These are phyloP conservation scores for Chaenogobius annularis DNA, from an alignment of 2,113 vertebrate genomes.

Conservation along the genomic window DNA sequence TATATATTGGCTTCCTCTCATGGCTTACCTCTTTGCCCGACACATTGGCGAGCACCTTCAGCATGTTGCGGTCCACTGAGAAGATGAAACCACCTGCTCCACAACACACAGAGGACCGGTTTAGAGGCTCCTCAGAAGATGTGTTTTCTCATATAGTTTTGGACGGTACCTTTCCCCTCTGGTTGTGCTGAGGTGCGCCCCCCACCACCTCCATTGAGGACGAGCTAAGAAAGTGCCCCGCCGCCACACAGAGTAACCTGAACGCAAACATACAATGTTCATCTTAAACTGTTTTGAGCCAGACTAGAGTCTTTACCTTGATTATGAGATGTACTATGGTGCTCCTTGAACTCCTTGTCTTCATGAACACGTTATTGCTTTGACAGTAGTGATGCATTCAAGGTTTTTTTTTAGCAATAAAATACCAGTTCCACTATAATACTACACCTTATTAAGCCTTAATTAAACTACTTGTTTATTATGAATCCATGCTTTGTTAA, in stretches of 20 bases:
- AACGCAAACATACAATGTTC: background rate
- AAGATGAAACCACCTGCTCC: slow-evolving; percentile 86
- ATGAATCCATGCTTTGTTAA: no score
- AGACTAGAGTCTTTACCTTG: no score
- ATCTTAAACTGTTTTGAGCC: no score
- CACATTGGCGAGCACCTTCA: slow-evolving; percentile 79
- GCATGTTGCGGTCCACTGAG: slow-evolving; percentile 57
- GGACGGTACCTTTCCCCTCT: slow-evolving; percentile 90
- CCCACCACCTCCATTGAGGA: slow-evolving; percentile 84
- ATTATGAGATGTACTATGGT: no score
- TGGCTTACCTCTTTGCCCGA: slow-evolving; percentile 86
- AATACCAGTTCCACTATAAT: no score
- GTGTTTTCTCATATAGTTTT: background rate
- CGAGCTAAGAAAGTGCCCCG: slow-evolving; percentile 83
- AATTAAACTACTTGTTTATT: no score
- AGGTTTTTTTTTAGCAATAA: no score
- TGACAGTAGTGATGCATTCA: no score
- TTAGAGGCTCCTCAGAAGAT: background rate
- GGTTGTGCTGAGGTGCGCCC: slow-evolving; percentile 90
- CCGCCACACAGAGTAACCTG: slow-evolving; percentile 93
- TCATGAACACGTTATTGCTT: no score
- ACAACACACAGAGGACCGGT: background rate
- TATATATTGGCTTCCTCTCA: no score
- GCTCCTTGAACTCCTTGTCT: no score
- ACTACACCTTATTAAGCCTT: no score